Base-by-base conservation (phyloP, 2,888 invertebrate genomes). In the Cosmorhoe ocellata region DNA sequence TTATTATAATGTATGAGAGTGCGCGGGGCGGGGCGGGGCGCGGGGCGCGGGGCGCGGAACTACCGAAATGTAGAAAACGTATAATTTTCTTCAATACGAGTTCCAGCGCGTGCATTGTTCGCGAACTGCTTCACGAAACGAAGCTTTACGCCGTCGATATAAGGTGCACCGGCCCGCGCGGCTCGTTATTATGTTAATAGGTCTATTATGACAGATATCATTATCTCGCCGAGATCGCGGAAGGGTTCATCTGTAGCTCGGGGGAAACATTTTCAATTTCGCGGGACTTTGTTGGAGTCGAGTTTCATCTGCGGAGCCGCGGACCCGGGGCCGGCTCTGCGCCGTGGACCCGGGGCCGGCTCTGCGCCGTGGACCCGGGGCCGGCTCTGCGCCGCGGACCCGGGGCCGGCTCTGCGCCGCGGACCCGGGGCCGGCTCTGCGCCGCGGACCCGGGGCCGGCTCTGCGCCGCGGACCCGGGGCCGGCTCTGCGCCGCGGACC, bases 171-270 rank as follows among this genome's bases (percentile, higher is more conserved):
- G 13, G 36, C 11, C 33, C 14, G 34, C n/a, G 33, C 28, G 54
- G 43, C 60, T 61, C 65, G 71, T 73, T 75, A 76, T 76, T 68
- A 71, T 75, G 78, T 67, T 77, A 77, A 77, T 77, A 68, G 69
- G 54, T 62, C 68, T 69, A 71, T 74, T 71, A 75, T 72, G 63
- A 65, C 66, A 67, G 71, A 71, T 74, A 74, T 69, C 69, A 67
- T 71, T 73, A 74, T 73, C 71, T 71, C 51, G 50, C 60, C 56
- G 61, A 58, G 67, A 71, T 71, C 67, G 72, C 59, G 38, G 51
- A 52, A 66, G 74, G 68, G 70, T 76, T 74, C 68, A 69, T 76
- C 75, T 69, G 71, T 72, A 71, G 43, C 43, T 37, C 33, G 37
- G 45, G 42, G 42, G 56, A 61, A 60, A 67, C 66, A 69, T 67